phyloP scores from a whole-genome alignment of 2,888 invertebrate genomes.

The Ormyrus labotus region DNA sequence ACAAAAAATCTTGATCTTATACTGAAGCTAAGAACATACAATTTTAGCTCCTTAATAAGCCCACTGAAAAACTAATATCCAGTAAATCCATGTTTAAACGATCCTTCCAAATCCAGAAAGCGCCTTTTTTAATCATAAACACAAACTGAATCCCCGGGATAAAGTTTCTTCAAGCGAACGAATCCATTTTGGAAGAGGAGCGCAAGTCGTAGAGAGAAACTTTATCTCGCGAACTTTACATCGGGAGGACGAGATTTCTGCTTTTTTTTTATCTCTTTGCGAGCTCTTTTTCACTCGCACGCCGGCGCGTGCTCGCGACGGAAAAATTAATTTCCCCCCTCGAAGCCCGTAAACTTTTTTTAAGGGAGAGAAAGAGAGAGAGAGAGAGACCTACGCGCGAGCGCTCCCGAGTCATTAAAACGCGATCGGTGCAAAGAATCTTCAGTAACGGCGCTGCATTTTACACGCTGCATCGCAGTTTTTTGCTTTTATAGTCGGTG shows the following conservation, averaged over 20 bases:
- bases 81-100: too few species aligned
- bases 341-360: neutral
- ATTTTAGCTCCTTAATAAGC: too few species aligned
- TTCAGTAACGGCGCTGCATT: neutral
- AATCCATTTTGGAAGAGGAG: neutral
- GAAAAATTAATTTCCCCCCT: constrained; percentile 4
- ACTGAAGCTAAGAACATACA: too few species aligned
- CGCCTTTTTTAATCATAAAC: constrained; percentile 6
- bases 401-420: neutral
- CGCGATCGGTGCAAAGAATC: neutral
- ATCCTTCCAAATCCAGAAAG: too few species aligned
- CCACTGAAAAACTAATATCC: too few species aligned
- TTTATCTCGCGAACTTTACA: neutral
- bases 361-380: neutral
- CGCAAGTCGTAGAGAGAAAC: neutral
- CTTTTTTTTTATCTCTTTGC: neutral
- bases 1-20: too few species aligned
- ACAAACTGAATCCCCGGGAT: neutral
- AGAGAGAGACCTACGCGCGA: neutral
- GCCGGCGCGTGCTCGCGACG: neutral
- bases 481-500: neutral
- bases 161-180: neutral
- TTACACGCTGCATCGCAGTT: neutral
- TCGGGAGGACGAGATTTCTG: too few species aligned
- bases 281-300: neutral